These are phyloP conservation scores for Florisuga fusca DNA, from an alignment of 2,797 vertebrate genomes.

Conservation along the genomic window DNA sequence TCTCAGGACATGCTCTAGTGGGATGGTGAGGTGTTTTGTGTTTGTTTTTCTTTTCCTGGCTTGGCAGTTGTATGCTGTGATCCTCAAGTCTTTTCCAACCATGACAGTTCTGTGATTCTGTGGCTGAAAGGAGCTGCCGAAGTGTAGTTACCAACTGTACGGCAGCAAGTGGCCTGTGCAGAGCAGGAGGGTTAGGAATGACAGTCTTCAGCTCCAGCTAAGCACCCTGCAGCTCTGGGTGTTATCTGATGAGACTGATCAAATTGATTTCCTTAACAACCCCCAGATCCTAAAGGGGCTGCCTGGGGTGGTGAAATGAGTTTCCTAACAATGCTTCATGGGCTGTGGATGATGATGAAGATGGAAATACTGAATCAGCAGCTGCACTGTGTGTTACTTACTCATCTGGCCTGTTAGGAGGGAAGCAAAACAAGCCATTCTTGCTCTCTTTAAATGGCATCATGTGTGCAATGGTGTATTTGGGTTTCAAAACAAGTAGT, in stretches of 20 bases:
- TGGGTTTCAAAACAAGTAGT: not conserved
- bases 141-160: not conserved
- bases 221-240: not conserved
- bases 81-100: too few species aligned
- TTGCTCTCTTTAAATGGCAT: not conserved
- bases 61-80: too few species aligned
- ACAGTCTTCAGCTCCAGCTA: not conserved
- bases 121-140: not conserved
- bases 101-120: too few species aligned
- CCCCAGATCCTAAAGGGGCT: not conserved
- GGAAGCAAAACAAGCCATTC: rapidly evolving
- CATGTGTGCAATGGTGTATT: not conserved
- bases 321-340: rapidly evolving
- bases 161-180: not conserved
- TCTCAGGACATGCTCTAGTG: too few species aligned
- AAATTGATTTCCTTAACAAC: not conserved
- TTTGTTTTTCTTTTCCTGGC: too few species aligned
- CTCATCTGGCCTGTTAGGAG: not conserved
- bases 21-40: too few species aligned
- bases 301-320: not conserved
- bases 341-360: not conserved
- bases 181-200: not conserved
- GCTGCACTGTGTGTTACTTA: rapidly evolving
- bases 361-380: not conserved
- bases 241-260: not conserved